These are phyloP conservation scores for Eulemur albifrons DNA, from an alignment of 2,797 vertebrate genomes.

Conservation along the genomic window DNA sequence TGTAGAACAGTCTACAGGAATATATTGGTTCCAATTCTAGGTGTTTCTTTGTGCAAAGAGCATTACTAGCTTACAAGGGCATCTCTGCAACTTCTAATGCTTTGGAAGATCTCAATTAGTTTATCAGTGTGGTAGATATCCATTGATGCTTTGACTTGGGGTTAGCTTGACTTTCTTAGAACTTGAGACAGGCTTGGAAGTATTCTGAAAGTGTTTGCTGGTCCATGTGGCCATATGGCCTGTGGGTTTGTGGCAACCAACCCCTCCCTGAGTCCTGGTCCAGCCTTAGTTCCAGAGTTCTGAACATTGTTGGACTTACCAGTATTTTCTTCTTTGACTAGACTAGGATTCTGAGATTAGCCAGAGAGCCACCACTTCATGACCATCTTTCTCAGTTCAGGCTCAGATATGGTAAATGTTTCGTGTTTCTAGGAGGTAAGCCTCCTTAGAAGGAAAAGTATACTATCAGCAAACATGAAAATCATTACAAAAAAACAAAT, in stretches of 20 bases:
- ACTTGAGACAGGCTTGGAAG: conserved; percentile 40
- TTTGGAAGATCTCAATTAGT: conserved; percentile 37
- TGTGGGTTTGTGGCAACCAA: conserved; percentile 20
- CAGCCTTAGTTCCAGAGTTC: conserved; percentile 21
- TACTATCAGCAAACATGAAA: conserved; percentile 25
- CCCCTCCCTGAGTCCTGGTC: neutral
- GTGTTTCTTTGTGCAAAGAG: conserved; percentile 39
- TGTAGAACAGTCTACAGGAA: conserved; percentile 26
- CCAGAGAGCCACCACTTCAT: neutral
- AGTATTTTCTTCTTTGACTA: neutral
- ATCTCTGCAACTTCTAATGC: neutral
- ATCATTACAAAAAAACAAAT: conserved; percentile 26
- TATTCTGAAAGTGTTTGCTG: conserved; percentile 21
- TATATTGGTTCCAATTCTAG: conserved; percentile 31
- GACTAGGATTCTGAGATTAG: conserved; percentile 23
- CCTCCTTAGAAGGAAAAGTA: conserved; percentile 11
- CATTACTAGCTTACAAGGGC: neutral
- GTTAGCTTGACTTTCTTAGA: conserved; percentile 45
- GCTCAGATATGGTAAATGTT: conserved; percentile 42
- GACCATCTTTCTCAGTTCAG: neutral
- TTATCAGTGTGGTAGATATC: conserved; percentile 5
- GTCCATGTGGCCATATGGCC: neutral
- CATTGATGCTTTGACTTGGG: conserved; percentile 11
- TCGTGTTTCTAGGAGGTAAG: conserved; percentile 49
- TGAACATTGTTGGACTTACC: conserved; percentile 23